A percentile compares a stretch with the other conserved stretches of the same genome.
These are phyloP conservation scores for Bombus polaris DNA, from an alignment of 1,140 invertebrate species.

Conservation along the genomic window DNA sequence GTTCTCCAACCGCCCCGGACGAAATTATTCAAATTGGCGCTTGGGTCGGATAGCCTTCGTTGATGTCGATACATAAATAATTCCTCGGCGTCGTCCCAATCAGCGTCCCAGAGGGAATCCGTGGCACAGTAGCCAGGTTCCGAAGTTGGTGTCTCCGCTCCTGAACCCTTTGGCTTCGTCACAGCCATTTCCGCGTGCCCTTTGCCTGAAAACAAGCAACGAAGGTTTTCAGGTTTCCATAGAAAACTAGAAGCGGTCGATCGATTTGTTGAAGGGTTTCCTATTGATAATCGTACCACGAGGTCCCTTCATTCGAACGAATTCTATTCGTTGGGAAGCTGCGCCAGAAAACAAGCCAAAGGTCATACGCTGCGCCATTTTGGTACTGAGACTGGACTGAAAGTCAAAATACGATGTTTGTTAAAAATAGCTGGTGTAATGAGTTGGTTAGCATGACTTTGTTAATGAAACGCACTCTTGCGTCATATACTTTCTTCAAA, in stretches of 20 bases:
- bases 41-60: slow-evolving; percentile 95
- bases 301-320: slow-evolving; percentile 98
- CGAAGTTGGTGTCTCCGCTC: slow-evolving; percentile 97
- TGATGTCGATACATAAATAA: slow-evolving; percentile 91
- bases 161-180: slow-evolving; percentile 93
- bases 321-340: slow-evolving; percentile 94
- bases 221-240: neutral
- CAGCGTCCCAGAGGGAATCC: slow-evolving; percentile 91
- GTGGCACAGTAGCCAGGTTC: slow-evolving; percentile 93
- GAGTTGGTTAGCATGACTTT: too few species aligned
- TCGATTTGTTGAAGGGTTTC: neutral
- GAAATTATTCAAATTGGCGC: slow-evolving; percentile 95
- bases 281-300: slow-evolving; percentile 82
- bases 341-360: slow-evolving; percentile 94
- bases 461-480: slow-evolving; percentile 87
- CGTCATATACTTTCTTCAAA: slow-evolving; percentile 97
- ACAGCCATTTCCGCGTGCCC: slow-evolving; percentile 99
- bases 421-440: neutral
- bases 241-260: neutral
- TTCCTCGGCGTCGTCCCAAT: slow-evolving; percentile 94
- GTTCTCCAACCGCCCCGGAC: slow-evolving; percentile 92
- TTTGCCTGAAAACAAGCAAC: slow-evolving; percentile 84
- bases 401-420: slow-evolving; percentile 31
- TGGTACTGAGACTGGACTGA: slow-evolving; percentile 95
- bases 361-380: slow-evolving; percentile 98